Base-by-base conservation (phyloP, 2,113 vertebrate species). In the Vulpes ferrilata region DNA sequence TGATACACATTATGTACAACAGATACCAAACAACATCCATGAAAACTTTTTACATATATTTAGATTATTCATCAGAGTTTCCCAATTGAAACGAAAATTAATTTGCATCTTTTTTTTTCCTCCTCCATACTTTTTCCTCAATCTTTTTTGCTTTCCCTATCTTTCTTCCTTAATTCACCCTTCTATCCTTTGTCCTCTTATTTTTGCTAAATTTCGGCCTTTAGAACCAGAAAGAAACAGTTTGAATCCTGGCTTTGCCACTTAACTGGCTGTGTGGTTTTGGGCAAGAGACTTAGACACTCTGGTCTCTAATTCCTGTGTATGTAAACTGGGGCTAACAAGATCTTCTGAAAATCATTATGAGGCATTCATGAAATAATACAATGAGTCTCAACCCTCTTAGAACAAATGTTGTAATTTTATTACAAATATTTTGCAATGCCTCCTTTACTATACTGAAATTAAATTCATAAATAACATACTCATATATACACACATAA, bases 131-230 rank as follows among this genome's bases (percentile, higher is more conserved):
- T 55, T 69, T 35, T 57, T 51, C 48, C n/a, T 74, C 2, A 73
- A 25, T 64, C 7, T 13, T 60, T 92, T 96, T 88, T 25, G 27
- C 69, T 84, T 86, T 89, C 43, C 38, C 12, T 59, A 15, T 88
- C 23, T 3, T 65, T 81, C 27, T 86, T 32, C 10, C 80, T 94
- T 73, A n/a, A 78, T 62, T 8, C 17, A 19, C 25, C 7, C 27
- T 60, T 90, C n/a, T 84, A 43, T 62, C 15, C 51, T 93, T 80
- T 97, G 23, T 76, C 64, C 19, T 91, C 6, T 93, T 69, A 90
- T 30, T 88, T 95, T n/a, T 23, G 79, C 7, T 30, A 62, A 55
- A 74, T 90, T 51, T n/a, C 7, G 20, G 5, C 19, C 57, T 88
- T 90, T 15, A 27, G 64, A 74, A 78, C 30, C 2, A 69, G 23